These are phyloP conservation scores for Hirtodrosophila cameraria DNA, from an alignment of 2,888 invertebrate species.

Conservation along the genomic window DNA sequence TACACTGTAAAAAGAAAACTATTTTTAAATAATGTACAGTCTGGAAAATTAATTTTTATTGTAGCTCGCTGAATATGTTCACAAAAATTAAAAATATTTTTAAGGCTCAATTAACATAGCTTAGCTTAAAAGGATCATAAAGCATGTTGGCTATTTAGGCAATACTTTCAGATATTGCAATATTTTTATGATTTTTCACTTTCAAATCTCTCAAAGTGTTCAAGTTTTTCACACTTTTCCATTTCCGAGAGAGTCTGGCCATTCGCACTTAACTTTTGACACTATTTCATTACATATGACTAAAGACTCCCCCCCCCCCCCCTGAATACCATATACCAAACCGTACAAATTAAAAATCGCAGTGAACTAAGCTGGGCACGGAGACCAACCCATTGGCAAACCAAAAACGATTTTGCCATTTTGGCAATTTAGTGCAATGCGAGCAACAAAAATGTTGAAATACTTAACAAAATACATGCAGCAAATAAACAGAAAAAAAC, in stretches of 20 bases:
- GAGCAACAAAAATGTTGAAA: constrained; percentile 75
- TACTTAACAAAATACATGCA: constrained; percentile 65
- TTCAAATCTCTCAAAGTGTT: constrained; percentile 8
- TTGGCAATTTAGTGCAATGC: constrained; percentile 76
- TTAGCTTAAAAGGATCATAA: no score
- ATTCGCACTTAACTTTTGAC: constrained; percentile 9
- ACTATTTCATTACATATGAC: no score
- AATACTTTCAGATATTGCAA: background rate
- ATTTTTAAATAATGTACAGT: no score
- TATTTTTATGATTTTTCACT: constrained; percentile 28
- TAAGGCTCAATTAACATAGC: no score
- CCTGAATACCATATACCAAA: no score
- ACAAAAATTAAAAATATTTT: constrained; percentile 12
- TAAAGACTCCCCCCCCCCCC: background rate
- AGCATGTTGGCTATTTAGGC: no score
- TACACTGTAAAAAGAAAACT: no score
- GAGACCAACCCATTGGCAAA: constrained; percentile 67
- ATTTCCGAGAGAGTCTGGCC: constrained; percentile 7
- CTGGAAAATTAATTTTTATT: no score
- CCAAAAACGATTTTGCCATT: constrained; percentile 67
- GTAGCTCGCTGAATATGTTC: no score
- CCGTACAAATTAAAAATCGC: constrained; percentile 32
- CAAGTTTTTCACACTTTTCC: background rate
- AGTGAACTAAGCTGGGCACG: constrained; percentile 11
- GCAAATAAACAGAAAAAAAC: no score